Percentiles rank a stretch among this genome's conserved stretches.
Evolutionary conservation across 2,888 invertebrate genomes (phyloP).

Genomic region (Deilephila elpenor): DNA sequence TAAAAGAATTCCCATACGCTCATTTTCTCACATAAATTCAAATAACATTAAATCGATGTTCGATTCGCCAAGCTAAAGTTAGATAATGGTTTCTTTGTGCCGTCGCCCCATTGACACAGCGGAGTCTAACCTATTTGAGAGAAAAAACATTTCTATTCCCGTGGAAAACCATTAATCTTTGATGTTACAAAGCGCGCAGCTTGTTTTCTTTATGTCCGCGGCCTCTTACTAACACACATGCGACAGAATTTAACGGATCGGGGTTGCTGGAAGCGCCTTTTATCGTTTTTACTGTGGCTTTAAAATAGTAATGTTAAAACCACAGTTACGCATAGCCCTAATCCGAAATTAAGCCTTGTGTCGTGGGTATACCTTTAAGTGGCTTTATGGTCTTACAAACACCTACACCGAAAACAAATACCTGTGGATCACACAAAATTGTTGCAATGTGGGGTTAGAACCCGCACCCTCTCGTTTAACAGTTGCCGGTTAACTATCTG

Average conservation of each 20-base stretch:
- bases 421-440: too few species aligned
- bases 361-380: too few species aligned
- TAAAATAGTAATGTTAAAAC: too few species aligned
- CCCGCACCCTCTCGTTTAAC: too few species aligned
- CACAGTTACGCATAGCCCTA: too few species aligned
- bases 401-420: too few species aligned
- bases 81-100: slow-evolving; percentile 34
- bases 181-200: slow-evolving; percentile 26
- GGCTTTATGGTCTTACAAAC: too few species aligned
- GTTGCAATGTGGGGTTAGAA: too few species aligned
- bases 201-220: slow-evolving; percentile 29
- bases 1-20: not conserved
- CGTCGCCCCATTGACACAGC: slow-evolving; percentile 12
- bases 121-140: slow-evolving; percentile 15
- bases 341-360: too few species aligned
- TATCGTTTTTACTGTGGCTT: too few species aligned
- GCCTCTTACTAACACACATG: slow-evolving; percentile 25
- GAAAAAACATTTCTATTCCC: slow-evolving; percentile 28
- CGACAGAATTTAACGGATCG: not conserved
- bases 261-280: not conserved
- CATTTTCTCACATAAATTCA: not conserved
- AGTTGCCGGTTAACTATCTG: too few species aligned
- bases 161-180: slow-evolving; percentile 28
- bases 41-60: slow-evolving; percentile 6
- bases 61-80: not conserved